Evolutionary conservation across 2,797 vertebrate species (phyloP).

Genomic region (Fratercula arctica): DNA sequence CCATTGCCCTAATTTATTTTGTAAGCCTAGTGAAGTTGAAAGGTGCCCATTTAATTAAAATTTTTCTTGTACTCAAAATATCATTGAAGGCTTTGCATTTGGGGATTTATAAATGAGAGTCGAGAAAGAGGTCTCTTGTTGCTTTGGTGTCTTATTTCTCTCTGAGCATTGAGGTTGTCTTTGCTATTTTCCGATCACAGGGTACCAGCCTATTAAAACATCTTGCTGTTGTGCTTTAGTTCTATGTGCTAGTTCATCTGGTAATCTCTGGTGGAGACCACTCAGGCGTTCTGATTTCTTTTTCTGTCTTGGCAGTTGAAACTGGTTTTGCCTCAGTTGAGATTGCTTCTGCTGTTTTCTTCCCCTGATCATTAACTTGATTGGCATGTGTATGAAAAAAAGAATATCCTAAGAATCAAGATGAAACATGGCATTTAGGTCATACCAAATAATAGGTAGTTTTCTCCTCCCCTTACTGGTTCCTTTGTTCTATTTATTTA

Average conservation of each 20-base stretch:
- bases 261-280: background rate
- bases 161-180: background rate
- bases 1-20: background rate
- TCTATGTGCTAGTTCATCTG: background rate
- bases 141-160: background rate
- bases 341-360: background rate
- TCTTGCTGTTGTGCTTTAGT: background rate
- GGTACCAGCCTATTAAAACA: background rate
- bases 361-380: background rate
- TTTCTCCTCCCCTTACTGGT: background rate
- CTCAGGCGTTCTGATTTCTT: background rate
- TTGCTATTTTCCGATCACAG: rapidly evolving
- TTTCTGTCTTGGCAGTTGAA: background rate
- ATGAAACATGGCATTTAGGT: background rate
- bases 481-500: background rate
- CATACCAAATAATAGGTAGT: background rate
- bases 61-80: background rate
- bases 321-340: background rate
- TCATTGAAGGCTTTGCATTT: background rate
- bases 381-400: background rate
- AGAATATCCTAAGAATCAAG: background rate
- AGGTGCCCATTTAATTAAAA: background rate
- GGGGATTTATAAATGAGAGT: background rate
- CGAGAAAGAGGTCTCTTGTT: background rate
- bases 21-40: background rate